Evolutionary conservation across 1,140 invertebrate species (phyloP).

Genomic region (Mycetomoellerius zeteki): DNA sequence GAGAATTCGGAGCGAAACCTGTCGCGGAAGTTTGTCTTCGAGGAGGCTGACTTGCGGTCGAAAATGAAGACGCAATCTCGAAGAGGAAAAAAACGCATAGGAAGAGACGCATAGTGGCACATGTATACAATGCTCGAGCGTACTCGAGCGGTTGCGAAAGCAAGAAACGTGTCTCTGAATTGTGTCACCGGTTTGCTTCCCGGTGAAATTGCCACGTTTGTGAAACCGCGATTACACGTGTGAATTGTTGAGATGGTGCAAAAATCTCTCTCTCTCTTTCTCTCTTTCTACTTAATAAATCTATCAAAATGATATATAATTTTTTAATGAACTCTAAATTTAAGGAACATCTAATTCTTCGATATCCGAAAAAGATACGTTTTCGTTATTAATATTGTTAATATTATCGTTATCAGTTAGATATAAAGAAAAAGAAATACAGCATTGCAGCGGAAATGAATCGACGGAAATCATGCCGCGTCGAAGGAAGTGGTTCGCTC

Average conservation of each 20-base stretch:
- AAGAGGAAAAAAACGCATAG: constrained; percentile 3
- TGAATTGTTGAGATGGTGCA: not conserved
- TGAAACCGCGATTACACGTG: constrained; percentile 18
- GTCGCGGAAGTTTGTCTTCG: constrained; percentile 3
- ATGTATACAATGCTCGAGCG: constrained; percentile 5
- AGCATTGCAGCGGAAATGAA: not conserved
- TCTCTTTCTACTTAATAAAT: not conserved
- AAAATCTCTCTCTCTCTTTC: not conserved
- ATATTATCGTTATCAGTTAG: constrained; percentile 6
- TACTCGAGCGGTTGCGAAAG: constrained; percentile 5
- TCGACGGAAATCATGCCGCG: constrained; percentile 10
- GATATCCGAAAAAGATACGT: not conserved
- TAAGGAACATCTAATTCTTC: too few species aligned
- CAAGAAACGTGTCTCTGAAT: constrained; percentile 56
- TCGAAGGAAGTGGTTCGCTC: not conserved
- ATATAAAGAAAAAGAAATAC: constrained; percentile 24
- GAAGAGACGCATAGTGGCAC: not conserved
- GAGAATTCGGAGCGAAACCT: not conserved
- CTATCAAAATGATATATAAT: not conserved
- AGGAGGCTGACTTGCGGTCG: not conserved
- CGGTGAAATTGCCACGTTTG: constrained; percentile 38
- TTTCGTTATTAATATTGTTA: not conserved
- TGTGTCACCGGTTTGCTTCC: constrained; percentile 43
- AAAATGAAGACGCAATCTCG: not conserved
- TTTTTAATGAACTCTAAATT: not conserved